These are phyloP conservation scores for Lophotis ruficrista DNA, from an alignment of 2,113 vertebrate genomes.

Conservation along the genomic window DNA sequence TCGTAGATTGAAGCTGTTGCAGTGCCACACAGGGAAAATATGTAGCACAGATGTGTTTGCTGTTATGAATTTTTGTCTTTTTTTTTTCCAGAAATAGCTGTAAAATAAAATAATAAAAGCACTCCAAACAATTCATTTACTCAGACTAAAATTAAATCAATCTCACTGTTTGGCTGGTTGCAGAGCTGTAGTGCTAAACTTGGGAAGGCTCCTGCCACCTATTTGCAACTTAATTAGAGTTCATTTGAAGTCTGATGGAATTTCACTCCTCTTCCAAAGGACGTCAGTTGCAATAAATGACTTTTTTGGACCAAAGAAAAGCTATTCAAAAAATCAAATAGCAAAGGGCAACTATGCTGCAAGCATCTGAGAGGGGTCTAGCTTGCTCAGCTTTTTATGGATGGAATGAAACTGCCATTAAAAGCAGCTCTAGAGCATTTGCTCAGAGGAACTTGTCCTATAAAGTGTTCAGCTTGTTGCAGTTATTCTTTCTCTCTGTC, in stretches of 20 bases:
- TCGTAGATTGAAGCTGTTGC: constrained; percentile 6
- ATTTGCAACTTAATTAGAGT: constrained; percentile 8
- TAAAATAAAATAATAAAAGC: constrained; percentile 43
- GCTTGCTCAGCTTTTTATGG: constrained; percentile 22
- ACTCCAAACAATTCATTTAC: not conserved
- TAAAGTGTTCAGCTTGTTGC: not conserved
- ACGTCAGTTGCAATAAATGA: not conserved
- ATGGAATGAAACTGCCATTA: not conserved
- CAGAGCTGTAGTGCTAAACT: not conserved
- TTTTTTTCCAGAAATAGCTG: not conserved
- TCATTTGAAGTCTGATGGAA: constrained; percentile 41
- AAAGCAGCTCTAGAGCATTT: constrained; percentile 4
- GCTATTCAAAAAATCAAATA: constrained; percentile 21
- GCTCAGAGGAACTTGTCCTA: not conserved
- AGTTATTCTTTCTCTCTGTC: constrained; percentile 40
- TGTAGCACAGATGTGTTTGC: constrained; percentile 47
- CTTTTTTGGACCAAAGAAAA: constrained; percentile 13
- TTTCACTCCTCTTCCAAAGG: not conserved
- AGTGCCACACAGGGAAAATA: constrained; percentile 53
- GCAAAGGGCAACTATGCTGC: not conserved
- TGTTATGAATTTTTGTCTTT: not conserved
- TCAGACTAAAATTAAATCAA: not conserved
- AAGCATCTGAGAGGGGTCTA: not conserved
- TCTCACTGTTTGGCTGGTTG: not conserved
- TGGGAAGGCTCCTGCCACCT: constrained; percentile 1